Percentiles rank a stretch among this genome's conserved stretches.
Evolutionary conservation across 2,113 vertebrate species (phyloP).

Genomic region (Collichthys lucidus): DNA sequence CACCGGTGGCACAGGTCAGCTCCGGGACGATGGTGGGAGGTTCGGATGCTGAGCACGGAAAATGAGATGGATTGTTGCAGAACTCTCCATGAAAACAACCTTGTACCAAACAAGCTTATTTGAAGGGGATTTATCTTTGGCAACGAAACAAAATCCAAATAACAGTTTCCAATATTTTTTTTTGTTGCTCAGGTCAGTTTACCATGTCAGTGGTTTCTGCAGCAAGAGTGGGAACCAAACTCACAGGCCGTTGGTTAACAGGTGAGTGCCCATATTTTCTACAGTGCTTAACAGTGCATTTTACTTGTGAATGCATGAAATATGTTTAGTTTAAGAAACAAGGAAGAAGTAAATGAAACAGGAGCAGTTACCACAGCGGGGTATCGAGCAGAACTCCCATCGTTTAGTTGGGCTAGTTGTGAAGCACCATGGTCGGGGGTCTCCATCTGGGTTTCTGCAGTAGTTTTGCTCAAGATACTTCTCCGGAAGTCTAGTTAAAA

Average conservation of each 20-base stretch:
- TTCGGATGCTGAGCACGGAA: constrained; percentile 79
- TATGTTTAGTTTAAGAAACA: too few species aligned
- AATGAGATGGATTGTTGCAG: not conserved
- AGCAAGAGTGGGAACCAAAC: not conserved
- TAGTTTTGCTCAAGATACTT: constrained; percentile 93
- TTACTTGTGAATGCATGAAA: too few species aligned
- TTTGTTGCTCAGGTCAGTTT: not conserved
- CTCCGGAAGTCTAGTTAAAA: constrained; percentile 85
- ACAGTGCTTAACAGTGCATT: not conserved
- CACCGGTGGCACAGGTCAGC: constrained; percentile 86
- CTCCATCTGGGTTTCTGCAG: constrained; percentile 95
- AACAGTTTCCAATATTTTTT: not conserved
- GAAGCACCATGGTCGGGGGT: constrained; percentile 94
- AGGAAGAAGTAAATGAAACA: not conserved
- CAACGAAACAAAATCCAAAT: not conserved
- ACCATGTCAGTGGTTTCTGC: not conserved
- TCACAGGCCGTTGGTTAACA: not conserved
- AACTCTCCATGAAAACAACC: too few species aligned
- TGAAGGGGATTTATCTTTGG: not conserved
- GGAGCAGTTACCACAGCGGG: constrained; percentile 88
- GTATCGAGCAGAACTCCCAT: constrained; percentile 93
- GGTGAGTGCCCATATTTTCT: not conserved
- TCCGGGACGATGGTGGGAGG: constrained; percentile 86
- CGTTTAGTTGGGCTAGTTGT: constrained; percentile 86
- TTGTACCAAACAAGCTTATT: not conserved